Conservation (phyloP, 2,113 vertebrate species). For the Aldabrachelys gigantea region DNA sequence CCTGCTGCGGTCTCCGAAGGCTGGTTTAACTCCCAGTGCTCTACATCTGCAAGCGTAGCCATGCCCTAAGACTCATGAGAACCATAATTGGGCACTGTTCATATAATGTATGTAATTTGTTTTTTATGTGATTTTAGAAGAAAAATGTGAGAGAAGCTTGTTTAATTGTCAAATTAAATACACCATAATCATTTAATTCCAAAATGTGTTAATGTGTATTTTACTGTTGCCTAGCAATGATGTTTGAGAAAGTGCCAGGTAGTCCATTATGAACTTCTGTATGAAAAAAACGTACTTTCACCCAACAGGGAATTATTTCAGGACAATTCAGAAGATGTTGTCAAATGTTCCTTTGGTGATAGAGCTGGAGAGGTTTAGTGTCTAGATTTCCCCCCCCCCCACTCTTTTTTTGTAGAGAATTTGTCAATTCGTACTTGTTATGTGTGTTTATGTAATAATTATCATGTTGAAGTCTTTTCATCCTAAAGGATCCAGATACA, state of each 20-base stretch:
- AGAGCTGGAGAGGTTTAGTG: neutral
- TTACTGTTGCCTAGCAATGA: constrained; percentile 59
- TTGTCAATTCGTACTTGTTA: neutral
- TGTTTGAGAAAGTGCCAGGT: constrained; percentile 32
- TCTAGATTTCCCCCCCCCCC: neutral
- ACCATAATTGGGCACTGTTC: neutral
- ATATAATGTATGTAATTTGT: neutral
- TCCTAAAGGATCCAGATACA: neutral
- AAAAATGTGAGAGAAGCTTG: neutral
- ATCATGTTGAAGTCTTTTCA: neutral
- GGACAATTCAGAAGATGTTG: neutral
- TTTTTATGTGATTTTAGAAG: neutral
- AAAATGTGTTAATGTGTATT: constrained; percentile 40
- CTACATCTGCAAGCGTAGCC: too few relatives aligned
- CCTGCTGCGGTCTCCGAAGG: too few relatives aligned
- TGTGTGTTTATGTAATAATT: neutral
- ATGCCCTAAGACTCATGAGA: neutral
- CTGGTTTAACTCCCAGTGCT: too few relatives aligned
- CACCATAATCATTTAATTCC: constrained; percentile 29
- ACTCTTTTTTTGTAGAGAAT: neutral
- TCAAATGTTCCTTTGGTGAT: constrained; percentile 32
- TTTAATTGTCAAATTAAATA: constrained; percentile 31
- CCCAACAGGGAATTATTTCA: neutral
- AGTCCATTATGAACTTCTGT: constrained; percentile 47
- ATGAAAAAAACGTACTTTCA: constrained; percentile 13